These are phyloP conservation scores for Zosterops lateralis DNA, from an alignment of 2,113 vertebrate genomes.

Conservation along the genomic window DNA sequence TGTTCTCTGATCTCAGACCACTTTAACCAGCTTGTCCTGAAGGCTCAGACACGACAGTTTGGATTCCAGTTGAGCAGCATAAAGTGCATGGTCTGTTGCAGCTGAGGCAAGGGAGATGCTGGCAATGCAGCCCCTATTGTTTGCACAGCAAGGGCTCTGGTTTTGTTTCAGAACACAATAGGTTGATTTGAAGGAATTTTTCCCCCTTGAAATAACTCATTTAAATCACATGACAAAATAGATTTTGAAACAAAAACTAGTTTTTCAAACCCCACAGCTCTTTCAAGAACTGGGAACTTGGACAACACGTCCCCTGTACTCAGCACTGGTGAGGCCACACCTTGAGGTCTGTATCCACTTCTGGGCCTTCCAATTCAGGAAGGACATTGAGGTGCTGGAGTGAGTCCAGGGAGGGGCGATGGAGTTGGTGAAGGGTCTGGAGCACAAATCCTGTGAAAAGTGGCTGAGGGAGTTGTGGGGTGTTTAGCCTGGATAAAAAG, in stretches of 20 bases:
- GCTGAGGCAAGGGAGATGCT: background rate
- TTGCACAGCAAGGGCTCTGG: background rate
- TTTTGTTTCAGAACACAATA: background rate
- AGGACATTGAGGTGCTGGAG: background rate
- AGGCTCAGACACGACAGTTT: background rate
- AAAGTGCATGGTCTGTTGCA: background rate
- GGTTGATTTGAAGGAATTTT: background rate
- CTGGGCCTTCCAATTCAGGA: background rate
- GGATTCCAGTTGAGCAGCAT: background rate
- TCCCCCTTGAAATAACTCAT: background rate
- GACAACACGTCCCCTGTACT: background rate
- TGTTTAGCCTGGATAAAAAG: background rate
- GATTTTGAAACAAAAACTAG: background rate
- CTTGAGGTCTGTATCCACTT: background rate
- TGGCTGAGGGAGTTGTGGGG: background rate
- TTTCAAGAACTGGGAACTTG: background rate
- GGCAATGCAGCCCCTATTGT: background rate
- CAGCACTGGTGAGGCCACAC: background rate
- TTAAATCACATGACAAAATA: background rate
- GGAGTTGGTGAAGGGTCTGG: background rate
- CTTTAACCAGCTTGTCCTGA: background rate
- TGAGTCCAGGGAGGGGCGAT: rapidly evolving
- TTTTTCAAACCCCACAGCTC: background rate
- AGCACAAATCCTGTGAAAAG: background rate
- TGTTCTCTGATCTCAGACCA: background rate